A percentile compares a stretch with the other conserved stretches of the same genome.
Evolutionary conservation across 2,113 vertebrate genomes (phyloP).

Genomic region (Aythya baeri): DNA sequence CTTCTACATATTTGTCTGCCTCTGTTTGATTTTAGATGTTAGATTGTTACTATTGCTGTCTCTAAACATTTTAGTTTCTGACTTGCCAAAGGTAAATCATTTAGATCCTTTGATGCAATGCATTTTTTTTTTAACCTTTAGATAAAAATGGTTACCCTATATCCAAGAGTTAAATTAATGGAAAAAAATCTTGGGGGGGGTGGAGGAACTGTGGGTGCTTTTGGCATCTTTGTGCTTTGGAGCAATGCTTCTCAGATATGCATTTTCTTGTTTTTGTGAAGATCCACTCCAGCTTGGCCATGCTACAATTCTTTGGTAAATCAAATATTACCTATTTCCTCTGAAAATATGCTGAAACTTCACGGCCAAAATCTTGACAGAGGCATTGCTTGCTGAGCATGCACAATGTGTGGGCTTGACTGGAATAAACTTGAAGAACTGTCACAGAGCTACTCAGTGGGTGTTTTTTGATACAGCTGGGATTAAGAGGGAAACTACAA

Average conservation of each 20-base stretch:
- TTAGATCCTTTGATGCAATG: background rate
- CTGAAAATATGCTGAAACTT: background rate
- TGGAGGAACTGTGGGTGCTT: background rate
- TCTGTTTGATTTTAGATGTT: background rate
- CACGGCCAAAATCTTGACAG: background rate
- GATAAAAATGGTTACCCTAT: background rate
- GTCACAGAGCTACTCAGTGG: background rate
- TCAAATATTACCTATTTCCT: background rate
- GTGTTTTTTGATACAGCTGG: background rate
- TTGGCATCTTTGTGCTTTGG: background rate
- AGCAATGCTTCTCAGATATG: background rate
- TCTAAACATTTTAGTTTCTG: background rate
- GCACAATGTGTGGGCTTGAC: background rate
- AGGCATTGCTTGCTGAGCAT: background rate
- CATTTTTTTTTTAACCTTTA: background rate
- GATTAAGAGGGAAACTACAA: background rate
- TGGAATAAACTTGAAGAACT: background rate
- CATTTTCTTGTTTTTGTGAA: background rate
- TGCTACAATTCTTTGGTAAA: background rate
- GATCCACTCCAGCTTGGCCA: background rate
- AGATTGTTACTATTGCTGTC: background rate
- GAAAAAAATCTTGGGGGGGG: background rate
- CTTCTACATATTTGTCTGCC: background rate
- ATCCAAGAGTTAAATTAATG: background rate
- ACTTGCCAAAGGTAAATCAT: background rate